These are phyloP conservation scores for Leucozona laternaria DNA, from an alignment of 2,888 invertebrate genomes.

Conservation along the genomic window DNA sequence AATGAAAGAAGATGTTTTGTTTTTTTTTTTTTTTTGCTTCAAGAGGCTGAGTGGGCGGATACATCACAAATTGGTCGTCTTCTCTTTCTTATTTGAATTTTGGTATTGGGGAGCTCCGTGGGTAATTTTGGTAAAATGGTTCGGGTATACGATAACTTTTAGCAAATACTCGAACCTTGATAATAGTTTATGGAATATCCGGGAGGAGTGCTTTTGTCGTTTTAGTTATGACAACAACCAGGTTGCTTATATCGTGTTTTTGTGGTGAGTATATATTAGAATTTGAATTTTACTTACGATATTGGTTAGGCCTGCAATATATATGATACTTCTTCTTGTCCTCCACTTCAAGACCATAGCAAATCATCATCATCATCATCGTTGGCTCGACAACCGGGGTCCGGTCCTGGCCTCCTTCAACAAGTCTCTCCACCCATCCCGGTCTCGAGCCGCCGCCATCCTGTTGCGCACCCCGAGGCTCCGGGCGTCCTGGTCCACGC, in stretches of 20 bases:
- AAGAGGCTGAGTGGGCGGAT: slow-evolving; percentile 7
- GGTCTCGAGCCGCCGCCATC: too few relatives aligned
- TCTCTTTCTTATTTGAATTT: slow-evolving; percentile 23
- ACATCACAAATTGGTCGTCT: slow-evolving; percentile 6
- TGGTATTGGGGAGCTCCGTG: background rate
- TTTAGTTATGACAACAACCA: background rate
- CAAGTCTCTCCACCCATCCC: too few relatives aligned
- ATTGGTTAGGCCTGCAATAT: too few relatives aligned
- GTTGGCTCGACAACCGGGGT: too few relatives aligned
- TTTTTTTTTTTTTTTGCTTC: background rate
- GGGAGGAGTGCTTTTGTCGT: background rate
- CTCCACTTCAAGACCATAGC: too few relatives aligned
- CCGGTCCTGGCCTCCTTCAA: too few relatives aligned
- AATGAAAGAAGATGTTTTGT: slow-evolving; percentile 6
- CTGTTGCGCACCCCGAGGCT: too few relatives aligned
- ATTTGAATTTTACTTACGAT: background rate
- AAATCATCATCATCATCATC: too few relatives aligned
- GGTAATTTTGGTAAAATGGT: background rate
- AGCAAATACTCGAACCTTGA: background rate
- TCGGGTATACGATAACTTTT: background rate
- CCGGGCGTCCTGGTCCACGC: too few relatives aligned
- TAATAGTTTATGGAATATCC: background rate
- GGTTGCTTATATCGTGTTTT: background rate
- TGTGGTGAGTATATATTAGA: background rate
- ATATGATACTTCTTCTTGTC: too few relatives aligned